Conservation (phyloP, 92 coral and sea anemone genomes). For the Paramuricea clavata region DNA sequence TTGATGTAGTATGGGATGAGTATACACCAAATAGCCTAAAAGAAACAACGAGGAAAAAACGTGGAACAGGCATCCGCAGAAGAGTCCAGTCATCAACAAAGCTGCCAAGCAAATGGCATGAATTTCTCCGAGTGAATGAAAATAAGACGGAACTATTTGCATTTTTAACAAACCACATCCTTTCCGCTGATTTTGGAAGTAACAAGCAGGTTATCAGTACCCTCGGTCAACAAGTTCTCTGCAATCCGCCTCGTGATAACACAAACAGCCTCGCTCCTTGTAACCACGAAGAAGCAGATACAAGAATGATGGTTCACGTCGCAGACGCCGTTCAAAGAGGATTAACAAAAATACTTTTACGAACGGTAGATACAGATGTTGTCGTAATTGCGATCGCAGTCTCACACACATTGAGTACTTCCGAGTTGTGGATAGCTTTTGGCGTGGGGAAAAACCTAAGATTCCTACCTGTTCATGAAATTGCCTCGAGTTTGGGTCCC, state of each 20-base stretch:
- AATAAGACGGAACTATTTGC: constrained; percentile 53
- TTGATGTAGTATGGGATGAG: no score
- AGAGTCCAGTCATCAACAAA: constrained; percentile 30
- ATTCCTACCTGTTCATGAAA: constrained; percentile 24
- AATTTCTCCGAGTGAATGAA: constrained; percentile 10
- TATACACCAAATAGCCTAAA: no score
- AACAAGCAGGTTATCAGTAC: constrained; percentile 14
- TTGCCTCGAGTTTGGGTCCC: constrained; percentile 28
- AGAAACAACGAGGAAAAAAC: constrained; percentile 38
- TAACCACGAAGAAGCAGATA: constrained; percentile 16
- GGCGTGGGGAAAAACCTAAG: background rate
- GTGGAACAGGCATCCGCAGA: constrained; percentile 49
- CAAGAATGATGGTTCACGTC: constrained; percentile 25
- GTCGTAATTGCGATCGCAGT: background rate
- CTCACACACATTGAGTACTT: background rate
- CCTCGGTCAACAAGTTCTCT: constrained; percentile 8
- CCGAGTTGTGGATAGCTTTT: constrained; percentile 24
- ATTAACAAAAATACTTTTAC: constrained; percentile 10
- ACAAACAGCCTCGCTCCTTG: constrained; percentile 9
- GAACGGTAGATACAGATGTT: constrained; percentile 18
- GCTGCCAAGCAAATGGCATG: constrained; percentile 48
- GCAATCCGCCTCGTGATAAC: constrained; percentile 22
- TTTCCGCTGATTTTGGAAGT: constrained; percentile 7
- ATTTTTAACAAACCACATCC: constrained; percentile 32
- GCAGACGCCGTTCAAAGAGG: constrained; percentile 18